phyloP scores from a whole-genome alignment of 1,140 invertebrate species.

The Ptiloglossa arizonensis region DNA sequence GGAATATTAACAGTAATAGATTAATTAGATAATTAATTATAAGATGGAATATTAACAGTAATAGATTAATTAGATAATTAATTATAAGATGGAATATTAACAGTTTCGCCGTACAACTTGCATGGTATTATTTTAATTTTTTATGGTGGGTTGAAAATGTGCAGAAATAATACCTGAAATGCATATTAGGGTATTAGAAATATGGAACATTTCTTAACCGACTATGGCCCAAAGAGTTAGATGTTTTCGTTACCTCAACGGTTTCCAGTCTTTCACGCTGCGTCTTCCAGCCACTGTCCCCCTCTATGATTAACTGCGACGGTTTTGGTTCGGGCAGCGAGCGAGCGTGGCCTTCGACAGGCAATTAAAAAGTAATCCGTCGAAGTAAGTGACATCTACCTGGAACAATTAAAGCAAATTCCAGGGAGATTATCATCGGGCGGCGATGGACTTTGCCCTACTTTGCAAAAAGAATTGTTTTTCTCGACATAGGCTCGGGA shows the following conservation, averaged over 20 bases:
- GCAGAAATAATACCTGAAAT: no score
- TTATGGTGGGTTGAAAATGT: no score
- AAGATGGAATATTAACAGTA: no score
- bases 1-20: no score
- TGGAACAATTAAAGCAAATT: background rate
- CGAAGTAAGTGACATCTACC: background rate
- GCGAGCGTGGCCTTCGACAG: background rate
- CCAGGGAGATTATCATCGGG: background rate
- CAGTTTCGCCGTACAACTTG: no score
- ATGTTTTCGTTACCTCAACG: background rate
- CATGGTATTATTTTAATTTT: no score
- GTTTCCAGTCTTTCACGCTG: background rate
- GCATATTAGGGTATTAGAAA: no score
- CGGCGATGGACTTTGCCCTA: background rate
- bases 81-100: no score
- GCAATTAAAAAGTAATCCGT: constrained; percentile 34
- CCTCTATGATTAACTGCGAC: background rate
- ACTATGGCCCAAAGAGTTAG: no score
- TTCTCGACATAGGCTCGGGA: background rate
- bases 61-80: no score
- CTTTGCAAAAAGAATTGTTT: background rate
- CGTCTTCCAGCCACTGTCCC: background rate
- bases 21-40: no score
- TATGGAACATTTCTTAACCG: no score
- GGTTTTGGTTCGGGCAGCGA: background rate